Evolutionary conservation across 2,797 vertebrate species (phyloP).

Genomic region (Anguilla anguilla): DNA sequence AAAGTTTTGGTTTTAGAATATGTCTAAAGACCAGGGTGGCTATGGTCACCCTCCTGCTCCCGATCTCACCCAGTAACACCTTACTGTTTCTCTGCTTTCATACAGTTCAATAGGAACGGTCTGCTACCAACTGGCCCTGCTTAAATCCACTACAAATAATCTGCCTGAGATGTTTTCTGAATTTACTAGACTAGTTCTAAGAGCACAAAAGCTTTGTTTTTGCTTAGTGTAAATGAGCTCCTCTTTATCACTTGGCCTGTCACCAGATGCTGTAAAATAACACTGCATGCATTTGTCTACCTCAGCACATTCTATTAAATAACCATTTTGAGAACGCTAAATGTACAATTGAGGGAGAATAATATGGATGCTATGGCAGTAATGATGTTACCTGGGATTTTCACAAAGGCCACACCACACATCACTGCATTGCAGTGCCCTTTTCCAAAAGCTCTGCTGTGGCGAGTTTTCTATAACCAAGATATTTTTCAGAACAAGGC

Average conservation of each 20-base stretch:
- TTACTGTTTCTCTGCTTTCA: constrained; percentile 13
- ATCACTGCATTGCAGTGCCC: constrained; percentile 21
- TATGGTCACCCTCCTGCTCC: constrained; percentile 10
- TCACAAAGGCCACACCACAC: constrained; percentile 16
- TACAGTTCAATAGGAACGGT: constrained; percentile 32
- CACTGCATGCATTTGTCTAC: neutral
- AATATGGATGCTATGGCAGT: constrained; percentile 11
- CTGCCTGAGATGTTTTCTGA: constrained; percentile 17
- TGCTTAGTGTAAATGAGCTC: constrained; percentile 32
- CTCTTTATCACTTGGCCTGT: constrained; percentile 20
- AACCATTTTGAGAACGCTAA: constrained; percentile 1
- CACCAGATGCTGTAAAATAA: constrained; percentile 23
- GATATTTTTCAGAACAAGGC: neutral
- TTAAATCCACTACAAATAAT: neutral
- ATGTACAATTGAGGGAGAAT: neutral
- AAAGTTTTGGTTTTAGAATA: neutral
- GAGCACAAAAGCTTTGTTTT: constrained; percentile 37
- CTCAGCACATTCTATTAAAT: constrained; percentile 25
- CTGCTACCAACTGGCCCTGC: neutral
- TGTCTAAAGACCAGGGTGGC: constrained; percentile 11
- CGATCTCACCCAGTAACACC: neutral
- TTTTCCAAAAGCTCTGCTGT: neutral
- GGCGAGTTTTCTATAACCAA: neutral
- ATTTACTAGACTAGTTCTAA: constrained; percentile 35
- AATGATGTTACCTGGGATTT: constrained; percentile 28